These are phyloP conservation scores for Zootoca vivipara DNA, from an alignment of 2,113 vertebrate genomes.

Conservation along the genomic window DNA sequence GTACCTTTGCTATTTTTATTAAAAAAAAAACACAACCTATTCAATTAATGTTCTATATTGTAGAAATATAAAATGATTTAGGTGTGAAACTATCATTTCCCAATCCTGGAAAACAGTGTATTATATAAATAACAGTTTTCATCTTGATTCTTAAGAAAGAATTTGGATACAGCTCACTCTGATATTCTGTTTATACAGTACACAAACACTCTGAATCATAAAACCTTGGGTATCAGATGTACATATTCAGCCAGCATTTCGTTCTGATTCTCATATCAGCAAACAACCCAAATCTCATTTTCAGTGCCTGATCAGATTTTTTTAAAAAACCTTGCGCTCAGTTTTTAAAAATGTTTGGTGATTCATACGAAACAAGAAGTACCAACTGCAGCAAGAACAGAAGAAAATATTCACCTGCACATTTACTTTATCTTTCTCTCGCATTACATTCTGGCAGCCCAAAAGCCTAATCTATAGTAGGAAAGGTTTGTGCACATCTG, in stretches of 20 bases:
- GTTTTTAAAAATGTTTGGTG: not conserved
- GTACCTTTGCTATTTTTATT: not conserved
- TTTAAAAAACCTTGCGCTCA: not conserved
- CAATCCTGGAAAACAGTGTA: not conserved
- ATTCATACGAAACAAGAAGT: not conserved
- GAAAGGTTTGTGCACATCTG: too few species aligned
- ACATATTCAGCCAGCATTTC: not conserved
- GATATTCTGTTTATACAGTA: not conserved
- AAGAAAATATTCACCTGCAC: not conserved
- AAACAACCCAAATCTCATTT: not conserved
- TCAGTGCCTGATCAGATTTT: not conserved
- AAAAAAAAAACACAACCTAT: not conserved
- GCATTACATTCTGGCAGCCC: not conserved
- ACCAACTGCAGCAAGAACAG: not conserved
- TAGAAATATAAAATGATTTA: not conserved
- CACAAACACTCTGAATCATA: not conserved
- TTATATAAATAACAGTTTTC: not conserved
- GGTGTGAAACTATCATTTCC: not conserved
- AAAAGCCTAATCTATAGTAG: too few species aligned
- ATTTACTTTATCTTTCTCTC: not conserved
- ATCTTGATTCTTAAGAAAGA: not conserved
- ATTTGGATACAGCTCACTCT: not conserved
- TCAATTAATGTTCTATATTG: not conserved
- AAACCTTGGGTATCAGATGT: not conserved
- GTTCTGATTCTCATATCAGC: not conserved